phyloP scores from a whole-genome alignment of 2,113 vertebrate genomes.

The Notothenia coriiceps region DNA sequence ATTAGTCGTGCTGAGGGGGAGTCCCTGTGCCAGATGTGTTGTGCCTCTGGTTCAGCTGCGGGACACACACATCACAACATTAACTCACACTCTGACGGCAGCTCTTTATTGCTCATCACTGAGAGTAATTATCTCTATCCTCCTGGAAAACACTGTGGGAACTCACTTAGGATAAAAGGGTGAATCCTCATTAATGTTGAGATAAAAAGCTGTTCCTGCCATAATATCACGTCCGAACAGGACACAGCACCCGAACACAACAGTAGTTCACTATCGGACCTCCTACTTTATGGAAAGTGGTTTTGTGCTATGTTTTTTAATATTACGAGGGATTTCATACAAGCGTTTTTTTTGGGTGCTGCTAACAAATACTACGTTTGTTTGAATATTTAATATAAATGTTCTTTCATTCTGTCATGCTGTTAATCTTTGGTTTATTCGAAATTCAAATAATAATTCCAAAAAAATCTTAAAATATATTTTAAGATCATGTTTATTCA shows the following conservation, averaged over 20 bases:
- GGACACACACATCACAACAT: conserved; percentile 40
- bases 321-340: not conserved
- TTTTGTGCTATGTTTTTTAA: not conserved
- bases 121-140: conserved; percentile 50
- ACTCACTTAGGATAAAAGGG: conserved; percentile 9
- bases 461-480: too few species aligned
- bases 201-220: conserved; percentile 14
- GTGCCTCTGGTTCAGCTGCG: conserved; percentile 33
- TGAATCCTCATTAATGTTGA: conserved; percentile 36
- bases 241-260: not conserved
- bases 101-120: conserved; percentile 41
- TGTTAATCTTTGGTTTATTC: not conserved
- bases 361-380: too few species aligned
- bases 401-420: not conserved
- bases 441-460: too few species aligned
- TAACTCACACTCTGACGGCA: conserved; percentile 36
- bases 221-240: not conserved
- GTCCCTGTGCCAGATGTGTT: conserved; percentile 60
- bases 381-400: too few species aligned
- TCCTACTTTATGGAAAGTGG: too few species aligned
- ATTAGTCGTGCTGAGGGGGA: conserved; percentile 36
- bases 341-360: too few species aligned
- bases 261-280: not conserved
- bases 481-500: too few species aligned
- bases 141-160: conserved; percentile 30